Conservation (phyloP, 2,797 vertebrate genomes). For the Anabacerthia variegaticeps region DNA sequence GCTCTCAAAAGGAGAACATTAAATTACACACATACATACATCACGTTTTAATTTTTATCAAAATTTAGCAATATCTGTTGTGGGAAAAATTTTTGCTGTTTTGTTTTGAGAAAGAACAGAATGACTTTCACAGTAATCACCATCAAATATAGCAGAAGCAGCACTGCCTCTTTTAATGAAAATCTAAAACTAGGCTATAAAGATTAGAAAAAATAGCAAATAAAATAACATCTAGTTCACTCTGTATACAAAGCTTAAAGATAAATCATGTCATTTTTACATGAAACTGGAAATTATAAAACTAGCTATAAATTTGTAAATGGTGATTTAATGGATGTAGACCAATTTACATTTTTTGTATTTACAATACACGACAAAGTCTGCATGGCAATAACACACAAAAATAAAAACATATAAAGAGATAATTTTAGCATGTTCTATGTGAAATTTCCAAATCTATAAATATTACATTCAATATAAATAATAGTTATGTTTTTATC, state of each 20-base stretch:
- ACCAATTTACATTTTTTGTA: background rate
- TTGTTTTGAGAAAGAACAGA: background rate
- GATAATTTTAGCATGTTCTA: background rate
- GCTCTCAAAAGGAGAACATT: background rate
- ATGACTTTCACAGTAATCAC: background rate
- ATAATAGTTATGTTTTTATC: background rate
- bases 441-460: background rate
- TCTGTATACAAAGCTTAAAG: background rate
- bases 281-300: background rate
- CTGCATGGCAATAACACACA: background rate
- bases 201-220: background rate
- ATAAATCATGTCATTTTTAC: background rate
- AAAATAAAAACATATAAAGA: background rate
- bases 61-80: background rate
- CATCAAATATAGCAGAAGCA: background rate
- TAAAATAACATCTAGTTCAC: background rate
- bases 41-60: background rate
- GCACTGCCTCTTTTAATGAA: background rate
- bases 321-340: background rate
- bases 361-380: slow-evolving; percentile 19
- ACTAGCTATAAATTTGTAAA: slow-evolving; percentile 1
- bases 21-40: background rate
- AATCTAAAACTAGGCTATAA: background rate
- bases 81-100: background rate
- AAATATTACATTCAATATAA: background rate